Percentiles rank a stretch among this genome's conserved stretches.
These are phyloP conservation scores for Cossypha caffra DNA, from an alignment of 2,797 vertebrate species.

Conservation along the genomic window DNA sequence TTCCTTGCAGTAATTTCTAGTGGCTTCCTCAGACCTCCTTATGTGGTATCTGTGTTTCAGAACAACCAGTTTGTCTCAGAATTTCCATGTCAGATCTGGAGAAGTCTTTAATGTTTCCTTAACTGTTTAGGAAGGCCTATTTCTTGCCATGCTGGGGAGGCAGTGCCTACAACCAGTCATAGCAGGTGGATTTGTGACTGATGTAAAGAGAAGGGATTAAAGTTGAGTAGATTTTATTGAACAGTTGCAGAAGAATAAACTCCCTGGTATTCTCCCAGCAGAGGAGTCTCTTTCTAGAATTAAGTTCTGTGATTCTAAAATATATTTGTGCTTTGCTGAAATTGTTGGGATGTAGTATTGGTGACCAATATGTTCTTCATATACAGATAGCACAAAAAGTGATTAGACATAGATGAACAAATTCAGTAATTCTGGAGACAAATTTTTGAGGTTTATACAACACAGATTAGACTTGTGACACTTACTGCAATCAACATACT, in stretches of 20 bases:
- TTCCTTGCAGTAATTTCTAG: background rate
- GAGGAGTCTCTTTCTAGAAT: background rate
- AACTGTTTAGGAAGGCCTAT: background rate
- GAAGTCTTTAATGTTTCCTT: background rate
- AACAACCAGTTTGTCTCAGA: background rate
- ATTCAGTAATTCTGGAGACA: background rate
- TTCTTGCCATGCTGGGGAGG: background rate
- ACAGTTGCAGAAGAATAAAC: background rate
- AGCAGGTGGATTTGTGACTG: background rate
- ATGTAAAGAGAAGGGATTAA: background rate
- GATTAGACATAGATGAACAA: background rate
- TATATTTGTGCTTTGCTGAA: background rate
- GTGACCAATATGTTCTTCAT: background rate
- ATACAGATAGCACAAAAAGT: background rate
- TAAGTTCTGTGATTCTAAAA: background rate
- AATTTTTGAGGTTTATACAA: background rate
- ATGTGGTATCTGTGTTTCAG: background rate
- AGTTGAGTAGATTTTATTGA: background rate
- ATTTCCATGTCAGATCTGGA: background rate
- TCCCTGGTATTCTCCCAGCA: background rate
- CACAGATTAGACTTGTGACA: background rate
- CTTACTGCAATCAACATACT: background rate
- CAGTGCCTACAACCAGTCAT: background rate
- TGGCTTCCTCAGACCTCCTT: background rate
- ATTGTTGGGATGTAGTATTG: background rate